These are phyloP conservation scores for Sebastes umbrosus DNA, from an alignment of 2,797 vertebrate genomes.

Conservation along the genomic window DNA sequence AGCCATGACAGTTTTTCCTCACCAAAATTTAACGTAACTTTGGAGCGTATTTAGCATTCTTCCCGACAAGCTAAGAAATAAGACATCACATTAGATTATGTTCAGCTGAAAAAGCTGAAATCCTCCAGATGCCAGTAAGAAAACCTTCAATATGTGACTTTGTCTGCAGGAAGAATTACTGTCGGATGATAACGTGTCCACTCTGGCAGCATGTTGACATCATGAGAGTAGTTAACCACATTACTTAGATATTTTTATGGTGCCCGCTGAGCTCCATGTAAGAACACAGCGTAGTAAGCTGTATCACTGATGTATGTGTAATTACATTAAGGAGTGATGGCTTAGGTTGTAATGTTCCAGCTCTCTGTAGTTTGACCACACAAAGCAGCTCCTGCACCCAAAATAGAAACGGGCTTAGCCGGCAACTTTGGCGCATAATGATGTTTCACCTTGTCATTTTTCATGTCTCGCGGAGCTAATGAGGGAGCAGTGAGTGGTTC, in stretches of 20 bases:
- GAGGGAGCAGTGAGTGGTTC: constrained; percentile 47
- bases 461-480: constrained; percentile 43
- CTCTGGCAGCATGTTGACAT: constrained; percentile 46
- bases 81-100: neutral
- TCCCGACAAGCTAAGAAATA: neutral
- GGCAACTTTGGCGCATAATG: constrained; percentile 47
- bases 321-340: constrained; percentile 49
- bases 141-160: neutral
- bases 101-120: neutral
- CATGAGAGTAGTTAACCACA: constrained; percentile 57
- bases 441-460: constrained; percentile 54
- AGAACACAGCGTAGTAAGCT: constrained; percentile 9
- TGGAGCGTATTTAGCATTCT: too few species aligned
- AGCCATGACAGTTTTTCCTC: too few species aligned
- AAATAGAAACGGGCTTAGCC: constrained; percentile 57
- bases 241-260: constrained; percentile 63
- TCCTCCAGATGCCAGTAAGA: neutral
- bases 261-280: constrained; percentile 32
- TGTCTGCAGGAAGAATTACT: constrained; percentile 8
- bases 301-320: constrained; percentile 55
- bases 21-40: too few species aligned
- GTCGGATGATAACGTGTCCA: constrained; percentile 5
- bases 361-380: constrained; percentile 32
- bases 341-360: constrained; percentile 31
- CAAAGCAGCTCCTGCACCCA: constrained; percentile 27